phyloP scores from a whole-genome alignment of 2,888 invertebrate genomes.

The Drosophila histrio region DNA sequence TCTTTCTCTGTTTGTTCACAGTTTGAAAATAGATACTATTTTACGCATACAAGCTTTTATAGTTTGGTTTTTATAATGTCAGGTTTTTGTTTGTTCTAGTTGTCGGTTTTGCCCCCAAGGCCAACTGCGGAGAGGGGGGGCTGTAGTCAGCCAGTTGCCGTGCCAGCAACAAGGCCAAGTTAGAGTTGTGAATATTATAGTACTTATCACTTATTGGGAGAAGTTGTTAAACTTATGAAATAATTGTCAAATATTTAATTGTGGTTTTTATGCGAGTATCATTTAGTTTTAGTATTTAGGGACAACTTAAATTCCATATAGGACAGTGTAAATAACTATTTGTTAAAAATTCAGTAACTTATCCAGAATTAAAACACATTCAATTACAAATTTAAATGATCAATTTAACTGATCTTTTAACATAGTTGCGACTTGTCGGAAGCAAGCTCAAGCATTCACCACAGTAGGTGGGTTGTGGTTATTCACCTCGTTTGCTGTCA shows the following conservation, averaged over 20 bases:
- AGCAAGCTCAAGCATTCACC: no score
- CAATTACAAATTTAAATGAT: no score
- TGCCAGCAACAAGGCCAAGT: neutral
- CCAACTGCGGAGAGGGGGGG: neutral
- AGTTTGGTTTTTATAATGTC: constrained; percentile 50
- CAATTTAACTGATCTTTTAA: no score
- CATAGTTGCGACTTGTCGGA: no score
- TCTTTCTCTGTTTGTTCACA: constrained; percentile 35
- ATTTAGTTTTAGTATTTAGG: neutral
- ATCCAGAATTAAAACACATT: no score
- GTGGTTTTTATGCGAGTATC: neutral
- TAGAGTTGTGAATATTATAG: constrained; percentile 23
- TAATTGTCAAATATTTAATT: neutral
- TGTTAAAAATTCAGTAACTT: no score
- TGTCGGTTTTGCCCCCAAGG: constrained; percentile 23
- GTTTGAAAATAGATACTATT: constrained; percentile 54
- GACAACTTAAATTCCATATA: neutral
- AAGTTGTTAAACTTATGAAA: neutral
- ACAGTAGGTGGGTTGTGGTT: no score
- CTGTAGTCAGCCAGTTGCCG: constrained; percentile 1
- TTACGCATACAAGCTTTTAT: constrained; percentile 46
- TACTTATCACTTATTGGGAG: neutral
- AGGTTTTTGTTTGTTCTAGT: constrained; percentile 31
- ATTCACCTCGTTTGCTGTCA: no score
- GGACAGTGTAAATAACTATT: neutral